Base-by-base conservation (phyloP, 2,888 invertebrate species). In the Schrankia costaestrigalis region DNA sequence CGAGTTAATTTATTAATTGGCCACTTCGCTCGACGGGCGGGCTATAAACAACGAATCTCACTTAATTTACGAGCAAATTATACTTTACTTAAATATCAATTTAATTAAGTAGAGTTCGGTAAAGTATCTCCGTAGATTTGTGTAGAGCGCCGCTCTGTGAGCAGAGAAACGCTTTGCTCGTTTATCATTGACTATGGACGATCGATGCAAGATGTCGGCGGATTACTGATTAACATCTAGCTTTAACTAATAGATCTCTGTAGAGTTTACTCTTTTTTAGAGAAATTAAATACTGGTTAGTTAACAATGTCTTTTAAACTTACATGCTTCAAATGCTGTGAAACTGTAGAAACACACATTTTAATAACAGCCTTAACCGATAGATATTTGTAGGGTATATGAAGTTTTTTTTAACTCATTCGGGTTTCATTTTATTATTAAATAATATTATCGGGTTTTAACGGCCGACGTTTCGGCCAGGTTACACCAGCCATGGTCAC, bases 71-170 rank as follows among this genome's bases (percentile, higher is more conserved):
- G 84, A 84, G 79, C 77, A 72, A 86, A 86, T 88, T 86, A 85
- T 86, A 79, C 85, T 84, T 83, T 81, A 82, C 84, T 86, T 86
- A 85, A 86, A 87, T 87, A 86, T 86, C 86, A 87, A 88, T 87
- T 87, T 87, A 86, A 85, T 86, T 87, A 85, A 86, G 82, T 81
- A 75, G 69, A 74, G 77, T 79, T 82, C 71, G 71, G 66, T 66
- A 71, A 62, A 51, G 72, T 72, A 74, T 83, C 75, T 69, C 64
- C 35, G 55, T 35, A 79, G 82, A 78, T 81, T 82, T 78, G 67
- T 62, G 68, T 30, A 56, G 29, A 32, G 24, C 39, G 48, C n/a
- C n/a, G n/a, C n/a, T n/a, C n/a, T n/a, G 41, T 43, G 50, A 35
- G 47, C 13, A 17, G 13, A 21, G 29, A 32, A 35, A 21, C 47